These are phyloP conservation scores for Neolamprologus kungweensis DNA, from an alignment of 2,113 vertebrate species.

Conservation along the genomic window DNA sequence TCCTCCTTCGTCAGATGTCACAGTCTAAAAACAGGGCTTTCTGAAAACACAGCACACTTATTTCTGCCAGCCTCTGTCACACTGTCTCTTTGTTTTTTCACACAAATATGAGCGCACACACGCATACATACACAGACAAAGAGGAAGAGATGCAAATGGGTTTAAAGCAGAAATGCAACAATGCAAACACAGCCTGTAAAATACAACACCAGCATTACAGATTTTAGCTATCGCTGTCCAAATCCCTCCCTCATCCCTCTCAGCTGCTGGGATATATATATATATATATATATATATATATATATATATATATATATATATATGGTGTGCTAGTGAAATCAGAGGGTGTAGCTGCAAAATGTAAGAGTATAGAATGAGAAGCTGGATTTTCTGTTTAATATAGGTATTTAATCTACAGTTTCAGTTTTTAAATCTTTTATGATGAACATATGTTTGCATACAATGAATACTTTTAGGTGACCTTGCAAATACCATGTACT, in stretches of 20 bases:
- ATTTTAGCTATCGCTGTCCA: neutral
- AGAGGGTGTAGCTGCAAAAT: neutral
- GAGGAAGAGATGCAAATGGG: neutral
- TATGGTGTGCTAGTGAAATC: neutral
- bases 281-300: neutral
- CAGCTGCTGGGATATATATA: neutral
- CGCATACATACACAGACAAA: neutral
- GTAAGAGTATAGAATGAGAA: neutral
- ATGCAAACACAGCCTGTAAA: neutral
- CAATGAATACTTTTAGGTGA: neutral
- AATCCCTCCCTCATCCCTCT: neutral
- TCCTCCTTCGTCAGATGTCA: slow-evolving; percentile 29
- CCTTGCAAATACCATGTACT: neutral
- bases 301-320: too few species aligned
- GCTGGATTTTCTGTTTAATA: neutral
- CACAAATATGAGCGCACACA: neutral
- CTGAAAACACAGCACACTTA: slow-evolving; percentile 1
- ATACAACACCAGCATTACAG: neutral
- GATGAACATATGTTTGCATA: neutral
- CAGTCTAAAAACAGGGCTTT: neutral
- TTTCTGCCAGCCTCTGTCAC: neutral
- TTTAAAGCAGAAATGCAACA: neutral
- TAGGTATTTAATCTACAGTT: neutral
- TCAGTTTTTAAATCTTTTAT: neutral
- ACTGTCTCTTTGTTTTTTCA: neutral